Evolutionary conservation across 2,113 vertebrate species (phyloP).

Genomic region (Hemicordylus capensis): DNA sequence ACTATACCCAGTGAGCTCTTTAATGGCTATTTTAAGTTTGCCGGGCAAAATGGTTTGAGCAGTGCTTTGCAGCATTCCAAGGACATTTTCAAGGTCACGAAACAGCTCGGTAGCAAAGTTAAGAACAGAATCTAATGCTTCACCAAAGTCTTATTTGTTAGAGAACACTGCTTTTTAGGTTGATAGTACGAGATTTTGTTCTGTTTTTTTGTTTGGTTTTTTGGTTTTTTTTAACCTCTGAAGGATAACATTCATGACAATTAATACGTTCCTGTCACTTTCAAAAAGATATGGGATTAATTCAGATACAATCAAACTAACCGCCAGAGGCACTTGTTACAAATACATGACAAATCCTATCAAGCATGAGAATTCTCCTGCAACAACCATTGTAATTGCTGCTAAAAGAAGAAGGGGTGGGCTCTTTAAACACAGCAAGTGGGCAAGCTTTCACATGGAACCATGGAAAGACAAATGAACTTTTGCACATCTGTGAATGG

Average conservation of each 20-base stretch:
- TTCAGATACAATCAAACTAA: constrained; percentile 21
- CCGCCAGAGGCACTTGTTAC: constrained; percentile 10
- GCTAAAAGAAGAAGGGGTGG: not conserved
- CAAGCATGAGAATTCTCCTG: constrained; percentile 10
- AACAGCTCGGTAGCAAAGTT: not conserved
- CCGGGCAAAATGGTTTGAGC: not conserved
- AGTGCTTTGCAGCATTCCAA: not conserved
- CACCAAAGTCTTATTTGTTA: not conserved
- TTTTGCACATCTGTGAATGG: not conserved
- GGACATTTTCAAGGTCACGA: not conserved
- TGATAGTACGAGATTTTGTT: not conserved
- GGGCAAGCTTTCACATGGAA: not conserved
- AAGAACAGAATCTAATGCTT: not conserved
- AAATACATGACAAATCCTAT: constrained; percentile 21
- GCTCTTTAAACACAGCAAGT: not conserved
- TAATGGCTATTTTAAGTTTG: not conserved
- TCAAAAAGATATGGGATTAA: constrained; percentile 13
- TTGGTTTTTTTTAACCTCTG: not conserved
- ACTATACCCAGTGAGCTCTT: not conserved
- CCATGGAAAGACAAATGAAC: not conserved
- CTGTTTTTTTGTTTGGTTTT: no score
- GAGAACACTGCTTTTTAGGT: not conserved
- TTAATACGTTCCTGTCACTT: constrained; percentile 10
- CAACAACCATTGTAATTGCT: constrained; percentile 18
- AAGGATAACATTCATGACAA: not conserved